A percentile compares a stretch with the other conserved stretches of the same genome.
Conservation (phyloP, 2,797 vertebrate species). For the Myoxocephalus aenaeus region DNA sequence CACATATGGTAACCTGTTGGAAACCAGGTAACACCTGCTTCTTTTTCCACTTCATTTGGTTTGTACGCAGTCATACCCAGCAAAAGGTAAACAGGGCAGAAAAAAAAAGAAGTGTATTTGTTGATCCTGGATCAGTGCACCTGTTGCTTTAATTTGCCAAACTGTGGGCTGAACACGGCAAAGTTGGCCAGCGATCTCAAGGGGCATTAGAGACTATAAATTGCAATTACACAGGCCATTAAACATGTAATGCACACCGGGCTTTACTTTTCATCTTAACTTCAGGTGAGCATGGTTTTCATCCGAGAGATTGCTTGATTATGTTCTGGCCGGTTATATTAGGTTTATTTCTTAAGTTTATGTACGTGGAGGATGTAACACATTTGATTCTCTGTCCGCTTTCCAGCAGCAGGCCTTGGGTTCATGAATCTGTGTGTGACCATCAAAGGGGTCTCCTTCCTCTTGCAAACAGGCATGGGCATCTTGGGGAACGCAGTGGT, state of each 20-base stretch:
- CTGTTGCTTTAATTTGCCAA: slow-evolving; percentile 52
- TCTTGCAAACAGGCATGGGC: slow-evolving; percentile 85
- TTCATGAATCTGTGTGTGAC: slow-evolving; percentile 86
- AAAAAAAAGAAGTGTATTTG: not conserved
- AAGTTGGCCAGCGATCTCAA: slow-evolving; percentile 46
- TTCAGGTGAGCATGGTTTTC: slow-evolving; percentile 66
- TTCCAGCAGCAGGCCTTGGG: slow-evolving; percentile 35
- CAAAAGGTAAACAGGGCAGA: not conserved
- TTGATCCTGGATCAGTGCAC: not conserved
- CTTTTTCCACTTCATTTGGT: not conserved
- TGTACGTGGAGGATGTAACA: slow-evolving; percentile 17
- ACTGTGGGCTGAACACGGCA: slow-evolving; percentile 50
- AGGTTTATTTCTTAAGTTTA: not conserved
- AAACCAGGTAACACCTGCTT: not conserved
- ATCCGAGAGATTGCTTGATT: not conserved
- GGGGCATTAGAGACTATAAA: slow-evolving; percentile 75
- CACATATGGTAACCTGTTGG: not conserved
- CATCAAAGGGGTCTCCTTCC: slow-evolving; percentile 88
- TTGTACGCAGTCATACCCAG: not conserved
- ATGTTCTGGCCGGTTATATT: not conserved
- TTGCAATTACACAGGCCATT: slow-evolving; percentile 48
- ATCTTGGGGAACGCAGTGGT: slow-evolving; percentile 82
- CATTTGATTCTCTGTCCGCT: slow-evolving; percentile 29
- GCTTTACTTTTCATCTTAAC: slow-evolving; percentile 19
- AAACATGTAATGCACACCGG: slow-evolving; percentile 29